Conservation (phyloP, 2,113 vertebrate species). For the cattle (Bos taurus) region ARS-UCD2.0 NC_037342.1:80396501-80397000, state of each 20-base stretch:
- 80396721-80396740: not conserved
- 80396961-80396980: not conserved
- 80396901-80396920: accelerated
- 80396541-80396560: not conserved
- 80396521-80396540: slow-evolving; percentile 25
- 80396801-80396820: not conserved
- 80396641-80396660: not conserved
- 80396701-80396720: not conserved
- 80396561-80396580: not conserved
- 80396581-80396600: not conserved
- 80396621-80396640: not conserved
- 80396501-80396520: not conserved
- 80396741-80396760: not conserved
- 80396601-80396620: not conserved
- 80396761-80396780: no score
- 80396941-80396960: not conserved
- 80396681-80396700: not conserved
- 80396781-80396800: no score
- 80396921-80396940: not conserved
- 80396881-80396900: not conserved
- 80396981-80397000: no score
- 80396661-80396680: not conserved
- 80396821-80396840: not conserved
- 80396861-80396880: not conserved
- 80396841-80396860: not conserved